Base-by-base conservation (phyloP, 2,797 vertebrate genomes). In the Melanotaenia nigrans region DNA sequence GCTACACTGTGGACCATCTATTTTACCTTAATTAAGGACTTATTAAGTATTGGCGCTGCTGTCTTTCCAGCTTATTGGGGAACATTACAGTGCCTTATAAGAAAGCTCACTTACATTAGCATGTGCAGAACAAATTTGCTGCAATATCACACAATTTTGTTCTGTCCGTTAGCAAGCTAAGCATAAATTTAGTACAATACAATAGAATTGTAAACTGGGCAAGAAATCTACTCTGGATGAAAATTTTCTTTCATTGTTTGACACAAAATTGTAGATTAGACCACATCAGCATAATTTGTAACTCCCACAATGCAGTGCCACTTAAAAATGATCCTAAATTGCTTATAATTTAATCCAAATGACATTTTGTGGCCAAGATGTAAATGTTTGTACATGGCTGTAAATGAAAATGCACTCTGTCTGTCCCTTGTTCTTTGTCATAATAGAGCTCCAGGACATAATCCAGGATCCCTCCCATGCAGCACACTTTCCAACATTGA, bases 401-500 rank as follows among this genome's bases (percentile, higher is more conserved):
- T 30, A 28, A 25, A 30, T 24, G 45, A 55, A 65, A 24, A 33
- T 10, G 63, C 13, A 57, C 47, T 71, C 32, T 28, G 20, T 51
- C 42, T 63, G 58, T 18, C 30, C 69, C 58, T 68, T 0, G 0
- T 40, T 77, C 47, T 54, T 55, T 68, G 73, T 65, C 65, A 63
- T 30, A 65, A 51, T 66, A 71, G 54, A 82, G 65, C 73, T 79
- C 64, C 1, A 14, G 84, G 87, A 78, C 68, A 85, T 68, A 84
- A 68, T 68, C 64, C 68, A 82, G 59, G 67, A 85, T 82, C 73
- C 59, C 70, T 88, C 78, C 83, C 77, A 73, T 82, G 88, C 87
- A 89, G 86, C 82, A 89, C 72, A 83, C 88, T 77, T 47, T 90
- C 84, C 75, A 87, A 88, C 90, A 78, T 18, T 84, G 79, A 90